phyloP scores from a whole-genome alignment of 2,797 vertebrate species.

The Aselliscus stoliczkanus region DNA sequence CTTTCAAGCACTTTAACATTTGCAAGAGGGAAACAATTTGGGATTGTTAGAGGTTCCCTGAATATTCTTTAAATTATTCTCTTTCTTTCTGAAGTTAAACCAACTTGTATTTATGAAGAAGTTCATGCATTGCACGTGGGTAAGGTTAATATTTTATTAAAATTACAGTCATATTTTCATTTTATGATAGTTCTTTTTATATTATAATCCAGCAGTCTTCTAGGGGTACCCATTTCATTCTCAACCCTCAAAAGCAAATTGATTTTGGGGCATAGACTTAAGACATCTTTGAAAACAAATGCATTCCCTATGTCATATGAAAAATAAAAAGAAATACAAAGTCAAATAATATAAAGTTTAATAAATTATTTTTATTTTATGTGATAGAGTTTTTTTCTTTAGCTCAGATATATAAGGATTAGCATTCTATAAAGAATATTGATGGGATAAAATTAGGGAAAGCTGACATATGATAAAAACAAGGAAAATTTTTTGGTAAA shows the following conservation, averaged over 20 bases:
- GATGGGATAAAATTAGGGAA: neutral
- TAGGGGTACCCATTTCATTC: neutral
- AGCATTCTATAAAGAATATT: neutral
- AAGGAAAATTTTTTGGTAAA: constrained; percentile 2
- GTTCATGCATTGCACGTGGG: neutral
- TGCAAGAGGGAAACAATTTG: neutral
- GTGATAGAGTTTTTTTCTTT: neutral
- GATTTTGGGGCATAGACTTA: neutral
- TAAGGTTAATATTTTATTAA: neutral
- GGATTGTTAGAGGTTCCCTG: neutral
- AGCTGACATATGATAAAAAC: neutral
- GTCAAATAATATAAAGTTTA: neutral
- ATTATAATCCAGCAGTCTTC: neutral
- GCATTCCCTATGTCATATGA: neutral
- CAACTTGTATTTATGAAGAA: neutral
- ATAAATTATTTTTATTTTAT: neutral
- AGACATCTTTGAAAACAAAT: constrained; percentile 11
- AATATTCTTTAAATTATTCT: neutral
- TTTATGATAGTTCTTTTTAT: neutral
- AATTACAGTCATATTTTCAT: neutral
- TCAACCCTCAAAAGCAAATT: neutral
- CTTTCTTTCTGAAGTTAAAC: neutral
- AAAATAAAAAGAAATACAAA: neutral
- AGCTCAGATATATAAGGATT: neutral
- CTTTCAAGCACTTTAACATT: neutral